Evolutionary conservation across 2,797 vertebrate species (phyloP).

Genomic region (Epinephelus awoara): DNA sequence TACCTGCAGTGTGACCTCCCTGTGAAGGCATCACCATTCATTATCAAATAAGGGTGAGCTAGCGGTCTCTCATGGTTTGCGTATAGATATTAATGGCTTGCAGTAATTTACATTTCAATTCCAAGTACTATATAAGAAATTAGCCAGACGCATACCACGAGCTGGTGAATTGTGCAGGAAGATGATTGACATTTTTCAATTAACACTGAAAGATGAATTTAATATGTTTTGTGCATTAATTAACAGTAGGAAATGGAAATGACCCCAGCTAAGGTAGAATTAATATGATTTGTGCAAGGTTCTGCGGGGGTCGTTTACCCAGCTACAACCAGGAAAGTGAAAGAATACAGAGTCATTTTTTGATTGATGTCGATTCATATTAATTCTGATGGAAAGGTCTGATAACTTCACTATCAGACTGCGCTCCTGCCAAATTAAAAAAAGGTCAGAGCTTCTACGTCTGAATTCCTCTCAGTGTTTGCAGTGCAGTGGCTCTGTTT

Average conservation of each 20-base stretch:
- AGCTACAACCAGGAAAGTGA: constrained; percentile 22
- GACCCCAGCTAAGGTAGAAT: constrained; percentile 55
- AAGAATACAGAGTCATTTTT: constrained; percentile 27
- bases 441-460: constrained; percentile 57
- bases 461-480: constrained; percentile 56
- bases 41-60: constrained; percentile 54
- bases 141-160: constrained; percentile 51
- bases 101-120: constrained; percentile 74
- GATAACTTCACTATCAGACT: constrained; percentile 48
- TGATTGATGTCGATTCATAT: constrained; percentile 64
- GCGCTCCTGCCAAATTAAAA: constrained; percentile 52
- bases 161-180: constrained; percentile 51
- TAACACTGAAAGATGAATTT: constrained; percentile 64
- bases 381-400: constrained; percentile 56
- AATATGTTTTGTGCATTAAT: constrained; percentile 71
- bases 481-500: constrained; percentile 29
- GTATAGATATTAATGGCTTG: constrained; percentile 60
- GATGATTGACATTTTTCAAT: constrained; percentile 79
- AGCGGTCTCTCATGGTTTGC: constrained; percentile 33
- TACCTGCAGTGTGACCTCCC: constrained; percentile 47
- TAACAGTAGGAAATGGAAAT: constrained; percentile 69
- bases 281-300: constrained; percentile 38
- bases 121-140: constrained; percentile 52
- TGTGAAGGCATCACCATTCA: constrained; percentile 47
- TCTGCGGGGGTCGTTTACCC: constrained; percentile 43